Evolutionary conservation across 1,140 invertebrate species (phyloP).

Genomic region (Mycetomoellerius zeteki): DNA sequence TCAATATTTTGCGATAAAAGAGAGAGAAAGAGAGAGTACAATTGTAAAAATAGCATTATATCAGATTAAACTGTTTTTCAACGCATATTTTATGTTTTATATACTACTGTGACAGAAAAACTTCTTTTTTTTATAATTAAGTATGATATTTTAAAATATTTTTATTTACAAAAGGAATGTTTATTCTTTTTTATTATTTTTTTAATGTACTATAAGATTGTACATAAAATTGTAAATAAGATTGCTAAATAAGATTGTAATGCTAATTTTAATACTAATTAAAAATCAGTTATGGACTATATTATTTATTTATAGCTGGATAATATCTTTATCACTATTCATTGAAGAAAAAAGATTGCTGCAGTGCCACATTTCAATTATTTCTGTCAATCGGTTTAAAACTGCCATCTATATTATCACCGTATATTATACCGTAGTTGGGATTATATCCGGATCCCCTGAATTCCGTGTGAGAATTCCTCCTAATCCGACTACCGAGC

Average conservation of each 20-base stretch:
- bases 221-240: too few relatives aligned
- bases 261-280: background rate
- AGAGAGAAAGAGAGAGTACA: background rate
- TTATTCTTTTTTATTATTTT: background rate
- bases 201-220: constrained; percentile 9
- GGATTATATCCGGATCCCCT: too few relatives aligned
- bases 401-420: too few relatives aligned
- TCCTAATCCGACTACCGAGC: too few relatives aligned
- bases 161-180: background rate
- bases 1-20: constrained; percentile 14
- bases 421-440: too few relatives aligned
- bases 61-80: background rate
- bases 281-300: background rate
- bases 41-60: background rate
- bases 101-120: too few relatives aligned
- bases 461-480: too few relatives aligned
- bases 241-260: background rate
- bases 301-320: background rate
- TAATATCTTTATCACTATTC: too few relatives aligned
- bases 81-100: background rate
- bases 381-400: too few relatives aligned
- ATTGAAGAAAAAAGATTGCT: too few relatives aligned
- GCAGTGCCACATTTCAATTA: too few relatives aligned
- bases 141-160: background rate
- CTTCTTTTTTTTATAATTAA: background rate